A percentile compares a stretch with the other conserved stretches of the same genome.
Evolutionary conservation across 2,888 invertebrate genomes (phyloP).

Genomic region (Cephus nigrinus): DNA sequence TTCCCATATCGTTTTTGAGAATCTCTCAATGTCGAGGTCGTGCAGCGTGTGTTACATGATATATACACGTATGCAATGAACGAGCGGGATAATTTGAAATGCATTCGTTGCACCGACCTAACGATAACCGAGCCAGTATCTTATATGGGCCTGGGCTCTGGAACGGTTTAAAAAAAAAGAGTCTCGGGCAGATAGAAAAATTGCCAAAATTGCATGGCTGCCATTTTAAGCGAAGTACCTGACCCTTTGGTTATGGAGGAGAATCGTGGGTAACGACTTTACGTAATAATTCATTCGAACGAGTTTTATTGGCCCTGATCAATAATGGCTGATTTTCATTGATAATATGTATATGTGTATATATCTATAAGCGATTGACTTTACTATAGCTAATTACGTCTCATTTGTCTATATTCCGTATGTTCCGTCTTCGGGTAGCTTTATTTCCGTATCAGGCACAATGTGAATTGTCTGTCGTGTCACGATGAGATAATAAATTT

Average conservation of each 20-base stretch:
- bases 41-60: not conserved
- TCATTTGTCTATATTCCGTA: not conserved
- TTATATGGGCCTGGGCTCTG: not conserved
- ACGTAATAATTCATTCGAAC: not conserved
- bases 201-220: slow-evolving; percentile 2
- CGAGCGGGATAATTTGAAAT: not conserved
- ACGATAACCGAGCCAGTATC: not conserved
- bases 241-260: not conserved
- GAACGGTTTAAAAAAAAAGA: not conserved
- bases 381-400: not conserved
- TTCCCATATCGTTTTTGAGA: not conserved
- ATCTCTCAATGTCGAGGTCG: not conserved
- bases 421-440: not conserved
- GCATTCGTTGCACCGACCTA: not conserved
- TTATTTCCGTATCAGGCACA: not conserved
- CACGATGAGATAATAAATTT: not conserved
- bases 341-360: too few relatives aligned
- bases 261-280: not conserved
- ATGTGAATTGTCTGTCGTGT: not conserved
- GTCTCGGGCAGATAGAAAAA: not conserved
- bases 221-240: not conserved
- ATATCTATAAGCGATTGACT: not conserved
- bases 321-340: too few relatives aligned
- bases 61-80: not conserved
- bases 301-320: not conserved